phyloP scores from a whole-genome alignment of 2,797 vertebrate species.

The Calcarius lapponicus region DNA sequence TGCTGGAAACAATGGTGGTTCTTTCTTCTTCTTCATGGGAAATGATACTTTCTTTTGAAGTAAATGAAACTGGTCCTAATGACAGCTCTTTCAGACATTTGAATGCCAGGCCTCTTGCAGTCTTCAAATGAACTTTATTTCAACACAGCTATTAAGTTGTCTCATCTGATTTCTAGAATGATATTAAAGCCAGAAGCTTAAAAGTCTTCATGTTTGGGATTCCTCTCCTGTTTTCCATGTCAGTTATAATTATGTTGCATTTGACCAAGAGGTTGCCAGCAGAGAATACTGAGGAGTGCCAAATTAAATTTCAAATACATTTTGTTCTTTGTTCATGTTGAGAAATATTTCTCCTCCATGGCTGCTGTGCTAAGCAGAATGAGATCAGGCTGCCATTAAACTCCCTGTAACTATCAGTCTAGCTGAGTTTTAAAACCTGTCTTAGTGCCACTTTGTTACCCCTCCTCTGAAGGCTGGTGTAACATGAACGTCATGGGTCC shows the following conservation, averaged over 20 bases:
- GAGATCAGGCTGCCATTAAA: not conserved
- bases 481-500: rapidly evolving
- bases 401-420: not conserved
- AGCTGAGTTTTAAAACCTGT: not conserved
- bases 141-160: not conserved
- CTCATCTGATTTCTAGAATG: not conserved
- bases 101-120: not conserved
- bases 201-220: not conserved
- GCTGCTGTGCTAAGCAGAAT: not conserved
- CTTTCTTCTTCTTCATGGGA: not conserved
- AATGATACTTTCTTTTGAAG: not conserved
- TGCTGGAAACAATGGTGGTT: not conserved
- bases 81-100: not conserved
- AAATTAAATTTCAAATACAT: slow-evolving; percentile 58
- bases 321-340: slow-evolving; percentile 20
- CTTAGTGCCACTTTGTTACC: not conserved
- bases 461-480: not conserved
- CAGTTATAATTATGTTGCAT: slow-evolving; percentile 35
- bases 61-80: not conserved
- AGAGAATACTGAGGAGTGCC: slow-evolving; percentile 21
- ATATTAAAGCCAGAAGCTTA: not conserved
- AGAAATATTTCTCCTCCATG: slow-evolving; percentile 26
- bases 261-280: slow-evolving; percentile 17
- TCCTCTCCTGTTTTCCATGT: slow-evolving; percentile 3
- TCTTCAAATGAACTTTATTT: not conserved